Base-by-base conservation (phyloP, 2,888 invertebrate species). In the Microctonus brassicae region DNA sequence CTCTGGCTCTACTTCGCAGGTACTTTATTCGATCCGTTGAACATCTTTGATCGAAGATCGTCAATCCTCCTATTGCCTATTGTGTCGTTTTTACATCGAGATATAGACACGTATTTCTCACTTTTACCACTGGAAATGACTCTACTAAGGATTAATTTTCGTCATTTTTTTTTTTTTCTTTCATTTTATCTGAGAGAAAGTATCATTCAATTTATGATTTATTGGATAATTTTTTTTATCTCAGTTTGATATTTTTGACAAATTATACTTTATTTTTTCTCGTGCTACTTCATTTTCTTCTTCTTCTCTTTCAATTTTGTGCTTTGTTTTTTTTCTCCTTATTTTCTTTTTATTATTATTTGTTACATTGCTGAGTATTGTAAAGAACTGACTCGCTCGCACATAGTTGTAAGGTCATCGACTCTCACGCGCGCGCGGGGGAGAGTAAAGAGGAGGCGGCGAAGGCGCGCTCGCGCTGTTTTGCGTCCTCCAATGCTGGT, bases 331-430 rank as follows among this genome's bases (percentile, higher is more conserved):
- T 17, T 47, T 47, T 7, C 1, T 5, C 5, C 17, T 17, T 47
- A n/a, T 47, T 57, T 17, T 57, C n/a, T 5, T 55, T 22, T 26
- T 57, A 5, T 17, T 52, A n/a, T 3, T 22, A 13, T 13, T 26
- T 24, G 29, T 24, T 29, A 57, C 6, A 26, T 57, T 57, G 57
- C n/a, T n/a, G 57, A 26, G 57, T 24, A 57, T 57, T 57, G 57
- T 57, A 17, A n/a, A n/a, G 57, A n/a, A 29, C 29, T 2, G 24
- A 57, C 13, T 57, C 29, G 29, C 61, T 42, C 53, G 36, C 70
- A 47, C 73, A 72, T 73, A 69, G 58, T 72, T 61, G 39, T 65
- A 69, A 74, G 75, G 74, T 75, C 75, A 70, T 74, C 70, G 75
- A 75, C 75, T 73, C 72, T 72, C 36, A 39, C 55, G 39, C 55